A percentile compares a stretch with the other conserved stretches of the same genome.
phyloP scores from a whole-genome alignment of 2,113 vertebrate species.

The Ageneiosus marmoratus region DNA sequence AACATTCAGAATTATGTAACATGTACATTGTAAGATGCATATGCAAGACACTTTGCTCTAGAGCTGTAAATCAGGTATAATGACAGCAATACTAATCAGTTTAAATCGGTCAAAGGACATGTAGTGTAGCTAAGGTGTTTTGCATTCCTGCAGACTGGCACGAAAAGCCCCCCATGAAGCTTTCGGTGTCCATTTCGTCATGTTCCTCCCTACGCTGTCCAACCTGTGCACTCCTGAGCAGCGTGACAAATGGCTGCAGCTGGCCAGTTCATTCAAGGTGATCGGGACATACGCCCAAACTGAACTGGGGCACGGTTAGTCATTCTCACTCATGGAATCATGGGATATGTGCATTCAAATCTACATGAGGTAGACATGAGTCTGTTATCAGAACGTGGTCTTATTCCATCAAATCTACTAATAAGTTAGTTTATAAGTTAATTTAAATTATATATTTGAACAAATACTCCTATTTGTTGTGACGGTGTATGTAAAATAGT shows the following conservation, averaged over 20 bases:
- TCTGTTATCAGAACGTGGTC: not conserved
- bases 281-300: constrained; percentile 96
- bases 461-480: not conserved
- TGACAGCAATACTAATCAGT: not conserved
- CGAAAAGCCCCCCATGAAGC: constrained; percentile 63
- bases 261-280: constrained; percentile 73
- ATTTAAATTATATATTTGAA: not conserved
- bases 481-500: not conserved
- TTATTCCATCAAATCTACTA: not conserved
- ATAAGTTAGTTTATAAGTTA: not conserved
- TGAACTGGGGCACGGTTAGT: constrained; percentile 98
- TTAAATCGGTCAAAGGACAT: not conserved
- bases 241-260: constrained; percentile 84
- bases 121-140: constrained; percentile 15
- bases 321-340: constrained; percentile 31
- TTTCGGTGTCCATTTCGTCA: constrained; percentile 82
- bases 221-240: constrained; percentile 83
- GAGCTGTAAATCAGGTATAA: not conserved
- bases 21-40: not conserved
- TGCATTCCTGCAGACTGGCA: constrained; percentile 62
- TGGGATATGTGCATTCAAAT: not conserved
- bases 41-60: not conserved
- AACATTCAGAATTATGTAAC: not conserved
- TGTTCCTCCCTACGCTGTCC: constrained; percentile 88
- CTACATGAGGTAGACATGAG: not conserved